Base-by-base conservation (phyloP, 2,888 invertebrate genomes). In the Drosophila rellima region DNA sequence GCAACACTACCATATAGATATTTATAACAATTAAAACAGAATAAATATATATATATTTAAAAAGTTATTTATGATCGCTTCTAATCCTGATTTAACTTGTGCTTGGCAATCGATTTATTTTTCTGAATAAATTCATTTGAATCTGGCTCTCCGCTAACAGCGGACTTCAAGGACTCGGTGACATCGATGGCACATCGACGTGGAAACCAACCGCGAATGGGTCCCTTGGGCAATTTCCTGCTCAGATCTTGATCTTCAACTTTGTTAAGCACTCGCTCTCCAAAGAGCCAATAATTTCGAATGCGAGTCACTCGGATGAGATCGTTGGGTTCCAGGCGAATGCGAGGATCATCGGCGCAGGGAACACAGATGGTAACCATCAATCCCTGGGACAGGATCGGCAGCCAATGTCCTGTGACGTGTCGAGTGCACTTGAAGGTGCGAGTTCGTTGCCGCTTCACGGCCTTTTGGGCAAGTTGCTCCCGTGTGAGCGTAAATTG, bases 181-280 rank as follows among this genome's bases (percentile, higher is more conserved):
- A 94, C 83, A 91, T 95, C 95, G 26, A 95, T 93, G 1, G 94
- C 97, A 91, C 96, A 96, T 69, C 93, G 93, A 51, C 96, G 94
- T 37, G 98, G 98, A 93, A 98, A 98, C 98, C 98, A 98, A 42
- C 98, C 98, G 81, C 96, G 94, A 20, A 94, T 92, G 13, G 82
- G 29, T 8, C 61, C 78, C 10, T 60, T 71, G 1, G 68, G 74
- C 2, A 42, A 18, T 11, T 62, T 48, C 6, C 39, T 10, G 8
- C 33, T 23, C 4, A 23, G 6, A 5, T 47, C 45, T 4, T 33
- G 6, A 5, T 47, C 45, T 47, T 67, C 57, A 15, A 68, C 52
- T 1, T 52, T 61, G 10, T 56, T 44, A 4, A 81, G 62, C 3
- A 84, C 68, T 17, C 85, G 83, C 92, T 97, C 97, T 1, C 98